Conservation (phyloP, 1,140 invertebrate genomes). For the Plutomurus gul region DNA sequence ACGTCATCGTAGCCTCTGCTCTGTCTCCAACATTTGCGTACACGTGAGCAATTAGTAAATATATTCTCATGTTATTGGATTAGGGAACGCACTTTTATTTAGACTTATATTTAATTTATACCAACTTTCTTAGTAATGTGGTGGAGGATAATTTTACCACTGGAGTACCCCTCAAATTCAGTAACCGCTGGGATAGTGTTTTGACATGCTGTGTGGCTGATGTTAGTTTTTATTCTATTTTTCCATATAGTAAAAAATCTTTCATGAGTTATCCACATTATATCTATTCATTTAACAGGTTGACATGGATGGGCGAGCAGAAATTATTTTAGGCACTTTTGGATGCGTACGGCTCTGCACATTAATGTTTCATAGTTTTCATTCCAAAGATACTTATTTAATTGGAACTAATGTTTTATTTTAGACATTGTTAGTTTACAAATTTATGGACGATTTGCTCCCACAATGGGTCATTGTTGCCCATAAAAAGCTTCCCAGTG, state of each 20-base stretch:
- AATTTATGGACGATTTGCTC: constrained; percentile 55
- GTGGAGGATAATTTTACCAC: constrained; percentile 43
- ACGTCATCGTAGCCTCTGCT: constrained; percentile 46
- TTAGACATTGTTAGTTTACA: constrained; percentile 68
- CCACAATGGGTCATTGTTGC: constrained; percentile 49
- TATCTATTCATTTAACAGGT: constrained; percentile 73
- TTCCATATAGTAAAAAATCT: no score
- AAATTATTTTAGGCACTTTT: constrained; percentile 75
- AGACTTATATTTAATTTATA: neutral
- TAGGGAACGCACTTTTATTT: neutral
- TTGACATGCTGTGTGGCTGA: neutral
- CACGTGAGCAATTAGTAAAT: constrained; percentile 31
- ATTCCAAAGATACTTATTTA: no score
- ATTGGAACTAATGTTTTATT: constrained; percentile 37
- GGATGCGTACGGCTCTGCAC: constrained; percentile 59
- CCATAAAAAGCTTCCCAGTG: constrained; percentile 47
- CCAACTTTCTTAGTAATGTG: constrained; percentile 33
- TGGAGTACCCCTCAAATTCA: constrained; percentile 48
- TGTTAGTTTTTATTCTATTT: no score
- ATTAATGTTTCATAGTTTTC: constrained; percentile 2
- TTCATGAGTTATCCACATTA: no score
- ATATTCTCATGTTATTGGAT: no score
- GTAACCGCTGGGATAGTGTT: constrained; percentile 37
- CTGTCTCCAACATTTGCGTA: constrained; percentile 48
- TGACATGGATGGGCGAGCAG: constrained; percentile 73